Conservation (phyloP, 2,888 invertebrate genomes). For the Trichogramma dendrolimi region DNA sequence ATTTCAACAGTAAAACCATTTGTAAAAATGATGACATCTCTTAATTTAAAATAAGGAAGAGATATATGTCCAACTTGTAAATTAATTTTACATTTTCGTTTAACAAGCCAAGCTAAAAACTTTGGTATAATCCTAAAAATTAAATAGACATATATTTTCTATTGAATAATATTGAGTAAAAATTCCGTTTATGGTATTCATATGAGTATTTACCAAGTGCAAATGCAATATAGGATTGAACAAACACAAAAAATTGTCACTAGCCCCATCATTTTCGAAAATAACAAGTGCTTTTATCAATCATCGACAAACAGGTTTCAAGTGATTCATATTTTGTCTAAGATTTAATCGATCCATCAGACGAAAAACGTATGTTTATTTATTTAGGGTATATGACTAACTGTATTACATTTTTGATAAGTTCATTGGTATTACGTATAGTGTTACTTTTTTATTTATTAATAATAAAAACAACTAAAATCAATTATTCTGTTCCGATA, state of each 20-base stretch:
- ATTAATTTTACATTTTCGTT: conserved; percentile 74
- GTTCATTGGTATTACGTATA: no score
- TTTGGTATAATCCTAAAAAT: conserved; percentile 69
- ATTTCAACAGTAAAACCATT: conserved; percentile 77
- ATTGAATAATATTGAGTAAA: no score
- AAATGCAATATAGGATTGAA: conserved; percentile 58
- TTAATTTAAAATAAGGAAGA: conserved; percentile 73
- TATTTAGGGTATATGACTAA: no score
- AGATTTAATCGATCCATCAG: no score
- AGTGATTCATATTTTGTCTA: no score
- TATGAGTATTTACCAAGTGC: conserved; percentile 58
- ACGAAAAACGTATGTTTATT: no score
- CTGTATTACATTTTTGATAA: no score
- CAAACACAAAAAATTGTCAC: conserved; percentile 46
- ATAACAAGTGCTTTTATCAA: neutral
- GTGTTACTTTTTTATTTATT: no score
- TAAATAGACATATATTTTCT: neutral
- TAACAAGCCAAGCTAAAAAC: conserved; percentile 73
- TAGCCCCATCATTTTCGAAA: conserved; percentile 50
- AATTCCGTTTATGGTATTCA: no score
- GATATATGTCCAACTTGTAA: conserved; percentile 77
- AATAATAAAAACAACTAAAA: no score
- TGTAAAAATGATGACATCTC: conserved; percentile 76
- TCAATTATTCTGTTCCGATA: no score
- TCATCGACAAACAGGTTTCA: no score